These are phyloP conservation scores for Heliconius melpomene DNA, from an alignment of 1,140 invertebrate species.

Conservation along the genomic window DNA sequence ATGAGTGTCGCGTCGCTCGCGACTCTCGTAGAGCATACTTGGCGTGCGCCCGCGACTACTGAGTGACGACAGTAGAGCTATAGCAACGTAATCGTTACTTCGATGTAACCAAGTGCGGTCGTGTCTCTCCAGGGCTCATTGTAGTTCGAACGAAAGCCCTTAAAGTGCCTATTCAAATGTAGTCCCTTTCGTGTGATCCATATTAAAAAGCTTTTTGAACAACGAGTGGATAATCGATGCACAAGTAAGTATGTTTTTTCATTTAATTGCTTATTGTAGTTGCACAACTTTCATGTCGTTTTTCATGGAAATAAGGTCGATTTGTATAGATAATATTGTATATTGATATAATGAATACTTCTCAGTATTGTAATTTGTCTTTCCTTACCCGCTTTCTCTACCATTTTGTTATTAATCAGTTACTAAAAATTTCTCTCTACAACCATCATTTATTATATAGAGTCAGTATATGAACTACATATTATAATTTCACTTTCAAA, in stretches of 20 bases:
- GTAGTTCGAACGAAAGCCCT: constrained; percentile 78
- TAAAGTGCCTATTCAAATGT: constrained; percentile 77
- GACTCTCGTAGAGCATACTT: constrained; percentile 18
- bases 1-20: not conserved
- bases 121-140: constrained; percentile 75
- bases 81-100: constrained; percentile 59
- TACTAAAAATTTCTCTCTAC: not conserved
- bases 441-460: not conserved
- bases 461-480: not conserved
- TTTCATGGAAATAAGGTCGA: constrained; percentile 41
- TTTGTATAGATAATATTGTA: constrained; percentile 16
- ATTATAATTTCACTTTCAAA: not conserved
- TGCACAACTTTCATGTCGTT: constrained; percentile 56
- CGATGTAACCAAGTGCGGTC: constrained; percentile 72
- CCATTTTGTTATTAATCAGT: not conserved
- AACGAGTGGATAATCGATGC: constrained; percentile 75
- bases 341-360: not conserved
- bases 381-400: not conserved
- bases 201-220: constrained; percentile 58
- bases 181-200: constrained; percentile 67
- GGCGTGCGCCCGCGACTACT: constrained; percentile 43
- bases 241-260: constrained; percentile 64
- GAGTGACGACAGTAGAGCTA: constrained; percentile 18
- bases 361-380: not conserved
- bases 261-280: constrained; percentile 43